These are phyloP conservation scores for Alca torda DNA, from an alignment of 2,797 vertebrate genomes.

Conservation along the genomic window DNA sequence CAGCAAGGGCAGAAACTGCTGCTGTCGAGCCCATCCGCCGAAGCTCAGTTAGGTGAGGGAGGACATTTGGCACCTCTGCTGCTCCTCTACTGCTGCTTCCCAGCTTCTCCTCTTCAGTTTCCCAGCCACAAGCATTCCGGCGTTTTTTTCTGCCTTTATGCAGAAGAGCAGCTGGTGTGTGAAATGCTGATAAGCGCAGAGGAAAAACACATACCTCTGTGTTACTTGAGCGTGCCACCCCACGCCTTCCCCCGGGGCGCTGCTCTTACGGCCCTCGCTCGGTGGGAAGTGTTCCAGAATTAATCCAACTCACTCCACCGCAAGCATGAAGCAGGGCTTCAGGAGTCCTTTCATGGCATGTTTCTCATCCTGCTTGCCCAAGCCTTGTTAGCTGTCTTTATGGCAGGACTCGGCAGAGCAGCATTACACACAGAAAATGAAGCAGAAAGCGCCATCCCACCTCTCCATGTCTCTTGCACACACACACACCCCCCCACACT, in stretches of 20 bases:
- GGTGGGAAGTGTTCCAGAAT: not conserved
- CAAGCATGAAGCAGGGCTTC: not conserved
- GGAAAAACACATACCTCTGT: constrained; percentile 42
- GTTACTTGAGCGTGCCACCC: not conserved
- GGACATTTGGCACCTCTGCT: not conserved
- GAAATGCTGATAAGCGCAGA: not conserved
- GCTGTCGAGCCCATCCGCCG: not conserved
- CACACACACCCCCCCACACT: not conserved
- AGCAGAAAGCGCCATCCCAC: not conserved
- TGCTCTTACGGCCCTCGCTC: not conserved
- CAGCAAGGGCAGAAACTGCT: not conserved
- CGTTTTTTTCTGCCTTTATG: not conserved
- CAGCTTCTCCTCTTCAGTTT: not conserved
- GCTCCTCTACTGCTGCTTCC: not conserved
- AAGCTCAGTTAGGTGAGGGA: not conserved
- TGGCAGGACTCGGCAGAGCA: not conserved
- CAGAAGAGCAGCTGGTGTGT: not conserved
- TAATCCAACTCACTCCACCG: not conserved
- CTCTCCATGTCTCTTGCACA: not conserved
- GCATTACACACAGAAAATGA: not conserved
- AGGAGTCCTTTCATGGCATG: not conserved
- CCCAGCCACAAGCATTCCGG: not conserved
- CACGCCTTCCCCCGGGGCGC: not conserved
- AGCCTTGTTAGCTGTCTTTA: not conserved
- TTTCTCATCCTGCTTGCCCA: not conserved